Conservation (phyloP, 2,797 vertebrate species). For the Eleutherodactylus coqui region DNA sequence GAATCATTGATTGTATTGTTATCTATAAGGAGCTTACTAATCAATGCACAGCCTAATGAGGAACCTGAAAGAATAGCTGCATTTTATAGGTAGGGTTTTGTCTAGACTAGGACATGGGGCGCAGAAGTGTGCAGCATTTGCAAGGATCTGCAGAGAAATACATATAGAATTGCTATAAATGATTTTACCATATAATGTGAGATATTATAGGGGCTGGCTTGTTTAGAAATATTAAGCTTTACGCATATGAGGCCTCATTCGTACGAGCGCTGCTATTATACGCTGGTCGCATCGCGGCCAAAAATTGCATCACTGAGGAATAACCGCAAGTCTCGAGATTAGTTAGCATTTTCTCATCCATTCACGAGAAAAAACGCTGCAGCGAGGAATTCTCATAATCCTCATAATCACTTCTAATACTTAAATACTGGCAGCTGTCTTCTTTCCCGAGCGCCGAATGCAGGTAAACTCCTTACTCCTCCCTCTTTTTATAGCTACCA, state of each 20-base stretch:
- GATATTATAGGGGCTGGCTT: background rate
- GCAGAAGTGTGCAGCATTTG: background rate
- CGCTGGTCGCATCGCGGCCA: no score
- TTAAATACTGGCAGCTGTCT: no score
- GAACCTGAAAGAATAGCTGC: slow-evolving; percentile 32
- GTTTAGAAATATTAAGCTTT: background rate
- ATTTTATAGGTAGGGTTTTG: slow-evolving; percentile 12
- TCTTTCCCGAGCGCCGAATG: no score
- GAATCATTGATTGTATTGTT: slow-evolving; percentile 60
- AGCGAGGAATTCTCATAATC: no score
- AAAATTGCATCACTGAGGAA: no score
- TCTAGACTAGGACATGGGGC: background rate
- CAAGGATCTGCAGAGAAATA: background rate
- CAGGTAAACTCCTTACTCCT: no score
- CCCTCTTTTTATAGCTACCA: no score
- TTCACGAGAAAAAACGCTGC: no score
- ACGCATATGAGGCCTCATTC: background rate
- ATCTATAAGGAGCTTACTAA: slow-evolving; percentile 46
- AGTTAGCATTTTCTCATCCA: no score
- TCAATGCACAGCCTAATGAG: slow-evolving; percentile 61
- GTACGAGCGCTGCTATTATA: no score
- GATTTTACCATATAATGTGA: background rate
- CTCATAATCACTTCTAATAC: no score
- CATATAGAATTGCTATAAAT: background rate
- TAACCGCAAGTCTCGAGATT: no score